Evolutionary conservation across 2,113 vertebrate genomes (phyloP), one percentile per base, ranked within the genome.

Genomic region (Rhea pennata): DNA sequence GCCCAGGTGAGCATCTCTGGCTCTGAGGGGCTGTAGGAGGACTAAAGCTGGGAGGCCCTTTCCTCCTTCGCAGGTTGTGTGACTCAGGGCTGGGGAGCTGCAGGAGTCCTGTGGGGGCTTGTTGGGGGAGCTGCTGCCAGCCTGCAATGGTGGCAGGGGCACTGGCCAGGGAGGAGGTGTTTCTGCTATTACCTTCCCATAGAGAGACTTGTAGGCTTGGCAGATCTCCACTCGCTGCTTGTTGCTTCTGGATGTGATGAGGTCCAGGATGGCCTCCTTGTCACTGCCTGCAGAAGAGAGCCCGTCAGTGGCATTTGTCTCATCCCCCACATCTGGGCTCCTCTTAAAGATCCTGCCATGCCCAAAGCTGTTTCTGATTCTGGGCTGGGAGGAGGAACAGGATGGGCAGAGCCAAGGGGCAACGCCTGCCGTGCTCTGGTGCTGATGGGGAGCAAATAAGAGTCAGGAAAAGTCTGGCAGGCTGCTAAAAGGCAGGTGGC

Each of bases 251-350:
- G 99, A 98, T 0, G 98, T 98, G 96, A 99, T 98, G 87, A 99
- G 97, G 53, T 99, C 99, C 15, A 99, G 96, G 79, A 99, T 99
- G 96, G 99, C 98, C 20, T 99, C 99, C 97, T 99, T 99, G 97
- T 99, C 99, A 51, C 99, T 99, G 92, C 99, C 99, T 99, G 95
- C 7, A 65, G 78, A 36, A 64, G 51, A 95, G 24, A 89, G 50
- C 7, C 4, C 0, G 40, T 22, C 31, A 1, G 13, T 91, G 69
- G 89, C 1, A 5, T 9, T 40, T 27, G 71, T 61, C 44, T 54
- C 19, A 31, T 29, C 21, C 29, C 61, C 20, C 17, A 10, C 56
- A 13, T 0, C 59, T 61, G 79, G 50, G 51, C 11, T 94, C 12
- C 15, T 42, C 44, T 27, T 9, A 64, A 62, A 40, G 66, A 91